These are phyloP conservation scores for Leptobrachium leishanense DNA, from an alignment of 2,113 vertebrate genomes.

Conservation along the genomic window DNA sequence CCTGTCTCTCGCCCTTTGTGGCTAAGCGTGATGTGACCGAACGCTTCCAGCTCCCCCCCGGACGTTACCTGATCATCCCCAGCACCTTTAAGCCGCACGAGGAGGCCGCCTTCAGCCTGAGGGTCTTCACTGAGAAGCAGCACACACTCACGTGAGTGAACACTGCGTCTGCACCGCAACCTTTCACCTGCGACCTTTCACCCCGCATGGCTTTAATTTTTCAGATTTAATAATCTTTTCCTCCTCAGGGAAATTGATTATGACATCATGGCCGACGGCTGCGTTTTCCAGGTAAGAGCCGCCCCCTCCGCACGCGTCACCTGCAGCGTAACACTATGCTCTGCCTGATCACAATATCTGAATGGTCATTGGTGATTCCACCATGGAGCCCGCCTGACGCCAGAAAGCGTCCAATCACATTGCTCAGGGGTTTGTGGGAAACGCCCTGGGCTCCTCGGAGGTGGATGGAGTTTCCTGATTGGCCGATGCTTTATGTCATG, in stretches of 20 bases:
- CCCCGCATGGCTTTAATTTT: neutral
- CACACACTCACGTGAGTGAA: slow-evolving; percentile 56
- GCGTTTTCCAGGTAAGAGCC: slow-evolving; percentile 40
- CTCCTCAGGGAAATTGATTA: slow-evolving; percentile 41
- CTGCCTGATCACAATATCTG: too few relatives aligned
- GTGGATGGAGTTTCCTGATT: too few relatives aligned
- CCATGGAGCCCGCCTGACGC: too few relatives aligned
- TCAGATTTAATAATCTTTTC: neutral
- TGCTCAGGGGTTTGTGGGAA: too few relatives aligned
- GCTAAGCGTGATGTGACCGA: slow-evolving; percentile 58
- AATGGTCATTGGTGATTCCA: too few relatives aligned
- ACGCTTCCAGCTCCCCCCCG: slow-evolving; percentile 54
- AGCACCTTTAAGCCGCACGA: slow-evolving; percentile 53
- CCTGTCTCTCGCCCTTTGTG: slow-evolving; percentile 44
- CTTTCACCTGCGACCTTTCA: too few relatives aligned
- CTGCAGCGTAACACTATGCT: too few relatives aligned
- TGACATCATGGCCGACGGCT: slow-evolving; percentile 28
- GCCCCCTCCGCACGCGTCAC: too few relatives aligned
- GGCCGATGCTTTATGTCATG: too few relatives aligned
- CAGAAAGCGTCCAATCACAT: too few relatives aligned
- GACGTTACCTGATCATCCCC: slow-evolving; percentile 63
- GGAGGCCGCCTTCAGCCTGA: slow-evolving; percentile 59
- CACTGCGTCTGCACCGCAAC: neutral
- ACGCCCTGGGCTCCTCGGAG: too few relatives aligned
- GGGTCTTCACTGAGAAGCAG: slow-evolving; percentile 57